Percentiles rank a stretch among this genome's conserved stretches.
These are phyloP conservation scores for Anhinga anhinga DNA, from an alignment of 2,113 vertebrate genomes.

Conservation along the genomic window DNA sequence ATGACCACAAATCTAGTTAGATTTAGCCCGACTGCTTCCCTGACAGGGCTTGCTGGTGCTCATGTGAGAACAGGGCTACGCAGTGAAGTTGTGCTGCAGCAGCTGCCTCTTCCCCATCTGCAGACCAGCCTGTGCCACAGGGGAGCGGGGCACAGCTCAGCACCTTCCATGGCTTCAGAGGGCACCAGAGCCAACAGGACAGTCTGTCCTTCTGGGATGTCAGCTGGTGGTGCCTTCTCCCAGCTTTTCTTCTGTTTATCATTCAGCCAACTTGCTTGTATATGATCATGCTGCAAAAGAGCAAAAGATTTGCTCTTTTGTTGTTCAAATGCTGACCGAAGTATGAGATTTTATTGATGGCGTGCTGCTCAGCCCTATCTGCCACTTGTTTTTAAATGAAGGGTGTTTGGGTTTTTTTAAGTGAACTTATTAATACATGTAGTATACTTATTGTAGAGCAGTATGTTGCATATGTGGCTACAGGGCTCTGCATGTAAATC, in stretches of 20 bases:
- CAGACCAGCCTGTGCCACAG: background rate
- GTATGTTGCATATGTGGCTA: background rate
- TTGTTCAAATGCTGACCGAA: background rate
- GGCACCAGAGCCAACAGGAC: background rate
- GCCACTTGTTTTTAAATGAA: background rate
- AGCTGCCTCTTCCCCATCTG: too few relatives aligned
- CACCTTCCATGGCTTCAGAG: background rate
- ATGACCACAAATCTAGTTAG: background rate
- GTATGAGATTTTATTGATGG: background rate
- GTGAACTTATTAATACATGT: background rate
- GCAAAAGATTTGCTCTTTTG: background rate
- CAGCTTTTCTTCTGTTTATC: background rate
- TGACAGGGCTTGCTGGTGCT: background rate
- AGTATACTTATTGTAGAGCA: background rate
- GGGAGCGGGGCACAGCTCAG: background rate
- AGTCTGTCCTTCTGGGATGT: too few relatives aligned
- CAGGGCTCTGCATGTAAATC: background rate
- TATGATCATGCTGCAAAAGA: background rate
- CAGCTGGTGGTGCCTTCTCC: background rate
- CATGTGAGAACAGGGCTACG: accelerated
- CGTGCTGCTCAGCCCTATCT: background rate
- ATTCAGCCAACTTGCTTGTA: accelerated
- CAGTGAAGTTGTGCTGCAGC: background rate
- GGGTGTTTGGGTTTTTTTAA: background rate
- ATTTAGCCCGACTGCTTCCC: accelerated